These are phyloP conservation scores for Dipus sagitta DNA, from an alignment of 2,797 vertebrate species.

Conservation along the genomic window DNA sequence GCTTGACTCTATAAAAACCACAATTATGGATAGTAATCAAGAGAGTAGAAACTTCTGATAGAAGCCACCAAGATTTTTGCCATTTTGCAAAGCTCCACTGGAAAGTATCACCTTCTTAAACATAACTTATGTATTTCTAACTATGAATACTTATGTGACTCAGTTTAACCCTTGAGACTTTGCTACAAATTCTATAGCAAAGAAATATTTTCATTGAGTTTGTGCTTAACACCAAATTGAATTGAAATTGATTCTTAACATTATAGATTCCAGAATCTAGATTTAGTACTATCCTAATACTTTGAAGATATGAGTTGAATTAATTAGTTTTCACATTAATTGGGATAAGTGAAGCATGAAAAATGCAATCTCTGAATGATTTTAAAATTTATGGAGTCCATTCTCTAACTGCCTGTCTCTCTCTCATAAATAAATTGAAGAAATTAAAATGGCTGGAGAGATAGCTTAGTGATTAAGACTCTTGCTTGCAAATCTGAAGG, in stretches of 20 bases:
- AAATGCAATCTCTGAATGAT: slow-evolving; percentile 7
- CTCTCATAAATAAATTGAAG: too few species aligned
- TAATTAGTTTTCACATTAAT: slow-evolving; percentile 22
- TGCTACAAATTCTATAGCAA: not conserved
- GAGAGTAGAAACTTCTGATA: not conserved
- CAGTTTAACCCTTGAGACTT: not conserved
- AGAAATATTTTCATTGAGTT: not conserved
- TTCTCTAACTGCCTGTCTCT: too few species aligned
- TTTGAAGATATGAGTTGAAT: slow-evolving; percentile 5
- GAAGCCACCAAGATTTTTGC: not conserved
- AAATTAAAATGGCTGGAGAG: too few species aligned
- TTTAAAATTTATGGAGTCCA: slow-evolving; percentile 2
- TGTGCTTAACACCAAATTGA: slow-evolving; percentile 5
- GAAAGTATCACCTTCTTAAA: not conserved
- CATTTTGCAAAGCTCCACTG: not conserved
- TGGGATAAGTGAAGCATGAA: slow-evolving; percentile 27
- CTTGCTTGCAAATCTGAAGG: too few species aligned
- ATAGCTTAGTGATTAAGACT: too few species aligned
- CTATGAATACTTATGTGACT: not conserved
- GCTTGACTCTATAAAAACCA: accelerated
- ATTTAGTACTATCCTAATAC: slow-evolving; percentile 20
- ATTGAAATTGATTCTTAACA: slow-evolving; percentile 48
- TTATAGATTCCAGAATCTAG: not conserved
- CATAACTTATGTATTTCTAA: not conserved
- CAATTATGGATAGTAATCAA: not conserved